Conservation (phyloP, 2,113 vertebrate species). For the Capra hircus region DNA sequence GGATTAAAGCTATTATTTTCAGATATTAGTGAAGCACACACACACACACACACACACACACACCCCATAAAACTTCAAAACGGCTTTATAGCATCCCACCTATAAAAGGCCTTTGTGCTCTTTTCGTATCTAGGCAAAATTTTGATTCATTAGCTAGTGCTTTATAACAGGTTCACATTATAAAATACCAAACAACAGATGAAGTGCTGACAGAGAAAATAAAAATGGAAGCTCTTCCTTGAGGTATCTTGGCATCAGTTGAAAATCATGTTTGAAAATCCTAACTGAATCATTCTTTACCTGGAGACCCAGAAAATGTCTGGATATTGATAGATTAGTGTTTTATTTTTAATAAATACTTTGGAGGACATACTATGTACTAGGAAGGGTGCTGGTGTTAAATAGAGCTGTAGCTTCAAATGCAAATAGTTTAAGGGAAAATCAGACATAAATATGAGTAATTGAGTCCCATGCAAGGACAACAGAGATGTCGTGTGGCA, state of each 20-base stretch:
- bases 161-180: not conserved
- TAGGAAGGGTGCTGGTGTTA: not conserved
- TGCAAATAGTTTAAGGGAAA: not conserved
- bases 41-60: not conserved
- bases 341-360: not conserved
- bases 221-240: not conserved
- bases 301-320: not conserved
- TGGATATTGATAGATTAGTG: not conserved
- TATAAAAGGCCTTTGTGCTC: not conserved
- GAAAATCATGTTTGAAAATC: not conserved
- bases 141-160: not conserved
- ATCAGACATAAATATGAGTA: not conserved
- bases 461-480: not conserved
- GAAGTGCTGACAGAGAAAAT: not conserved
- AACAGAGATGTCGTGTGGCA: not conserved
- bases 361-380: not conserved
- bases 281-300: not conserved
- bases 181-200: not conserved
- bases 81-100: not conserved
- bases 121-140: not conserved
- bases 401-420: not conserved
- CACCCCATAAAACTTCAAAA: not conserved
- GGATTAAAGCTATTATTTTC: not conserved
- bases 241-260: not conserved
- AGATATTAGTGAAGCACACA: not conserved